Conservation (phyloP, 1,140 invertebrate species). For the Leptopilina clavipes region DNA sequence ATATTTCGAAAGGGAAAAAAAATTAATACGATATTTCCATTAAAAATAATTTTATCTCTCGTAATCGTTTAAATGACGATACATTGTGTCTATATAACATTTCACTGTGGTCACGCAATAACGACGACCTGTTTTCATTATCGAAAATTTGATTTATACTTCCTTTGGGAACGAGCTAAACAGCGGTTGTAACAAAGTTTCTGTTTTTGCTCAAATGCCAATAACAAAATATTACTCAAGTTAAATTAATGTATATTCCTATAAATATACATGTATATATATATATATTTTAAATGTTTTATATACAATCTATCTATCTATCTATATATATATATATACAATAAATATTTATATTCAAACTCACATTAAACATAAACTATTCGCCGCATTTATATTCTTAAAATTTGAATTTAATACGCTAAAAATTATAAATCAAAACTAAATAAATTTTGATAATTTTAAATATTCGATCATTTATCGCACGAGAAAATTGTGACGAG, state of each 20-base stretch:
- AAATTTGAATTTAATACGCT: too few species aligned
- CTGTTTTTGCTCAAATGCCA: conserved; percentile 14
- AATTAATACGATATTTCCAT: not conserved
- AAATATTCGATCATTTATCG: too few species aligned
- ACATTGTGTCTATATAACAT: not conserved
- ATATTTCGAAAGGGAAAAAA: too few species aligned
- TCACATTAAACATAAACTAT: not conserved
- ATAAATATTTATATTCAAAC: not conserved
- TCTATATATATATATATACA: too few species aligned
- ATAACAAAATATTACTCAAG: conserved; percentile 8
- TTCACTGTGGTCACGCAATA: conserved; percentile 7
- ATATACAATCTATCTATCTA: too few species aligned
- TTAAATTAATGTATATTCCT: conserved; percentile 22
- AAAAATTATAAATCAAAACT: too few species aligned
- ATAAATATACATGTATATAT: not conserved
- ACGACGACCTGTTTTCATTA: conserved; percentile 27
- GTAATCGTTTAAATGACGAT: conserved; percentile 4
- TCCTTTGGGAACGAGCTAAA: conserved; percentile 22
- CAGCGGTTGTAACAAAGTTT: conserved; percentile 26
- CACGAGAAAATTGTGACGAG: too few species aligned
- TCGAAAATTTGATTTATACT: conserved; percentile 25
- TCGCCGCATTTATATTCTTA: not conserved
- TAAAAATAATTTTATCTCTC: not conserved
- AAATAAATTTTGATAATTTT: too few species aligned
- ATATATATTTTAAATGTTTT: too few species aligned